Evolutionary conservation across 2,113 vertebrate genomes (phyloP).

Genomic region (Scortum barcoo): DNA sequence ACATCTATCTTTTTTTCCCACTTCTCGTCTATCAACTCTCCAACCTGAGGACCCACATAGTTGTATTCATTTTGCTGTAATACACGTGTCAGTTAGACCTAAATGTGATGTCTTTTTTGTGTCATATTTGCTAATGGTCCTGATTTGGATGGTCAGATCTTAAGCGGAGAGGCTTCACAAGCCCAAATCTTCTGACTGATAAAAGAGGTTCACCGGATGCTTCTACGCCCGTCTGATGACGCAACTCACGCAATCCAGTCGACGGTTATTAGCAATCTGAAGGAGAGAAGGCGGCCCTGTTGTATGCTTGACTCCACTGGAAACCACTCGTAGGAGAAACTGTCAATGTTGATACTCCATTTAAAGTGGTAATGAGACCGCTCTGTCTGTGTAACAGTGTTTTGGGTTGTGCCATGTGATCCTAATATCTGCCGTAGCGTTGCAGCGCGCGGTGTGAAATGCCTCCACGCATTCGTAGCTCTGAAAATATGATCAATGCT

Average conservation of each 20-base stretch:
- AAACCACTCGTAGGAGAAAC: constrained; percentile 35
- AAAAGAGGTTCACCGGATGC: not conserved
- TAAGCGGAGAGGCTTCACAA: not conserved
- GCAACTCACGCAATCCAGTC: constrained; percentile 7
- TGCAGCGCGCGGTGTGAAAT: not conserved
- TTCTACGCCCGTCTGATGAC: constrained; percentile 13
- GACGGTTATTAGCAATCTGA: constrained; percentile 25
- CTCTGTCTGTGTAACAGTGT: constrained; percentile 16
- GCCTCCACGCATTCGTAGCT: not conserved
- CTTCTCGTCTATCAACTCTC: too few species aligned
- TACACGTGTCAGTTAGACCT: too few species aligned
- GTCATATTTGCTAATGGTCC: constrained; percentile 20
- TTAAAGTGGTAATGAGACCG: constrained; percentile 33
- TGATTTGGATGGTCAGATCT: not conserved
- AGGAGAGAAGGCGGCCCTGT: not conserved
- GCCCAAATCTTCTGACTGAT: constrained; percentile 1
- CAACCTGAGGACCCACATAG: too few species aligned
- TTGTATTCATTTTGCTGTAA: too few species aligned
- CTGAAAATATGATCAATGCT: constrained; percentile 21
- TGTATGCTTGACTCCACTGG: constrained; percentile 12
- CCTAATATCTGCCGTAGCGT: not conserved
- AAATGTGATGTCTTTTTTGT: constrained; percentile 16
- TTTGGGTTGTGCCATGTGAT: constrained; percentile 6
- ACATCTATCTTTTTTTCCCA: too few species aligned
- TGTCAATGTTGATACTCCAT: constrained; percentile 25